Evolutionary conservation across 2,797 vertebrate species (phyloP).

Genomic region (Botia kubotai): DNA sequence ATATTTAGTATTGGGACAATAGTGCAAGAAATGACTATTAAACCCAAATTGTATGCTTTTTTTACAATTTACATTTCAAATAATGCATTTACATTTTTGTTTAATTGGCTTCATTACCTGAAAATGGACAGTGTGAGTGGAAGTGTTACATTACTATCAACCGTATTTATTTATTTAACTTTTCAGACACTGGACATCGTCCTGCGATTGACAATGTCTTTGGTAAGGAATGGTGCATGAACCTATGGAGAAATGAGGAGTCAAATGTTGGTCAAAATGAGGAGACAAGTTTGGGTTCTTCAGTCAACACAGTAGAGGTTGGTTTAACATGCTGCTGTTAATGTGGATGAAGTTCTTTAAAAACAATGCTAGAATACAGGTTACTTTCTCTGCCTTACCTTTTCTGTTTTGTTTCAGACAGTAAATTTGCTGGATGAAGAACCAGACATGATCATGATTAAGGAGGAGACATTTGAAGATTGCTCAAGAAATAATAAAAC

Average conservation of each 20-base stretch:
- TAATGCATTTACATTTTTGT: too few species aligned
- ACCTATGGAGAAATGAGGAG: slow-evolving; percentile 78
- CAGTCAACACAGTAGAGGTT: slow-evolving; percentile 39
- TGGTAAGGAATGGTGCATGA: slow-evolving; percentile 82
- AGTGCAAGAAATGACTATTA: too few species aligned
- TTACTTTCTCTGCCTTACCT: neutral
- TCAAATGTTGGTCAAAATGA: slow-evolving; percentile 31
- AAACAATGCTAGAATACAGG: too few species aligned
- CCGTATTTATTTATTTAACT: slow-evolving; percentile 45
- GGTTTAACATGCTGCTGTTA: neutral
- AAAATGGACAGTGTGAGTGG: too few species aligned
- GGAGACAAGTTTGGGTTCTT: slow-evolving; percentile 11
- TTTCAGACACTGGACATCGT: slow-evolving; percentile 52
- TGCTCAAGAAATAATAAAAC: slow-evolving; percentile 9
- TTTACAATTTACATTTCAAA: too few species aligned
- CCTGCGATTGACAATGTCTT: slow-evolving; percentile 78
- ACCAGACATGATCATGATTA: slow-evolving; percentile 75
- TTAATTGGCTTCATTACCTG: too few species aligned
- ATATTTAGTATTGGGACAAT: too few species aligned
- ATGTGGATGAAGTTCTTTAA: neutral
- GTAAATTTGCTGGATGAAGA: slow-evolving; percentile 73
- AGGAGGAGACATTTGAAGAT: slow-evolving; percentile 77
- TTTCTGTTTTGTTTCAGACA: slow-evolving; percentile 54
- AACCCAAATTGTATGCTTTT: too few species aligned
- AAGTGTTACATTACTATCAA: too few species aligned